Percentiles rank a stretch among this genome's conserved stretches.
phyloP scores from a whole-genome alignment of 2,888 invertebrate genomes.

The Hecatera dysodea region DNA sequence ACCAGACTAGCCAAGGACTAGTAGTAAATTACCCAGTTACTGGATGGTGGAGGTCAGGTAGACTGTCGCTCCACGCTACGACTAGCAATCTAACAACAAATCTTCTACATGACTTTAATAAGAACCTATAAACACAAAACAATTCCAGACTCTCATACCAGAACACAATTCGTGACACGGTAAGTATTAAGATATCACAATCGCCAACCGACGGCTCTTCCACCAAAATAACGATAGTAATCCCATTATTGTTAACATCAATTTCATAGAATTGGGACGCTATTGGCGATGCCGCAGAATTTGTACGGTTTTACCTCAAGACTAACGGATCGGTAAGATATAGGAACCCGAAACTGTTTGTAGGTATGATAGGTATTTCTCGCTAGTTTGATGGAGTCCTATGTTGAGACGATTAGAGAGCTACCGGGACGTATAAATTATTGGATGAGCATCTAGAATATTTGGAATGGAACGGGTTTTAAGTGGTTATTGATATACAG shows the following conservation, averaged over 20 bases:
- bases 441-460: conserved; percentile 2
- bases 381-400: conserved; percentile 6
- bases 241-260: conserved; percentile 35
- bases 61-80: too few relatives aligned
- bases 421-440: neutral
- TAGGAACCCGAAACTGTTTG: neutral
- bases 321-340: conserved; percentile 17
- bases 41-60: too few relatives aligned
- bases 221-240: conserved; percentile 49
- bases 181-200: conserved; percentile 34
- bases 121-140: conserved; percentile 12
- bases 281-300: conserved; percentile 16
- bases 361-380: conserved; percentile 15
- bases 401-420: conserved; percentile 10
- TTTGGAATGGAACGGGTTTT: neutral
- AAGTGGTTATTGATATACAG: neutral
- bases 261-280: conserved; percentile 31
- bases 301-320: conserved; percentile 24
- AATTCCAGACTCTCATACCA: conserved; percentile 9
- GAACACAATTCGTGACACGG: conserved; percentile 24
- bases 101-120: too few relatives aligned
- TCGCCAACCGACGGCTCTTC: neutral
- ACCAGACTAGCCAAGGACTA: too few relatives aligned
- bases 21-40: too few relatives aligned
- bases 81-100: neutral